Evolutionary conservation across 2,113 vertebrate genomes (phyloP), one percentile per base, ranked within the genome.

Genomic region (Engystomops pustulosus): DNA sequence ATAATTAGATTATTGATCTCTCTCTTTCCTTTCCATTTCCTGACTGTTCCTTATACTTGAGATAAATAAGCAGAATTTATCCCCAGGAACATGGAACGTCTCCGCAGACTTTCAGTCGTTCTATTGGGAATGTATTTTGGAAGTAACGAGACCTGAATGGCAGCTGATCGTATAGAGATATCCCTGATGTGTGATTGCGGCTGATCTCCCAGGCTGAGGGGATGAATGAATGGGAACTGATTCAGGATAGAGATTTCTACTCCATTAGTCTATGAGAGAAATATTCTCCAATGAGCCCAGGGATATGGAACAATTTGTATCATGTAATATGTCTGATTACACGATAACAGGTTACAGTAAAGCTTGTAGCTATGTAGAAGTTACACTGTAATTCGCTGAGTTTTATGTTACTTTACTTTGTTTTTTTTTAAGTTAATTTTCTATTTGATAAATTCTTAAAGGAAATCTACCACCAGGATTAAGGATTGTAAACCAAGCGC

Each of bases 231-330:
- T 4, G 27, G 12, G 62, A 25, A n/a, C 74, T 70, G 74, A 78
- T 79, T 85, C 15, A 41, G 55, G 23, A 55, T 41, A n/a, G n/a
- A 69, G 34, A 79, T 85, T 69, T 78, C 68, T 79, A 58, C 70
- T 79, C 62, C 36, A 79, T 85, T 79, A 44, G 47, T 44, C 34
- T 34, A 84, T 7, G 10, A 25, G 23, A 78, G 44, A 84, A 84
- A 84, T 84, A 69, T 45, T 15, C 25, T 51, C 17, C 67, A 20
- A 70, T 70, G 47, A 70, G 45, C 67, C 62, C 23, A 58, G 49
- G 74, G 83, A 58, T 18, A 85, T 85, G 34, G 45, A 85, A 79
- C 62, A 38, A 60, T 79, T 58, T 69, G 32, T 79, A 41, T 85
- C 45, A 69, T 70, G 55, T 27, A 76, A 79, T 45, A 82, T 72